phyloP scores from a whole-genome alignment of 2,797 vertebrate genomes.

The Chloroceryle amazona region DNA sequence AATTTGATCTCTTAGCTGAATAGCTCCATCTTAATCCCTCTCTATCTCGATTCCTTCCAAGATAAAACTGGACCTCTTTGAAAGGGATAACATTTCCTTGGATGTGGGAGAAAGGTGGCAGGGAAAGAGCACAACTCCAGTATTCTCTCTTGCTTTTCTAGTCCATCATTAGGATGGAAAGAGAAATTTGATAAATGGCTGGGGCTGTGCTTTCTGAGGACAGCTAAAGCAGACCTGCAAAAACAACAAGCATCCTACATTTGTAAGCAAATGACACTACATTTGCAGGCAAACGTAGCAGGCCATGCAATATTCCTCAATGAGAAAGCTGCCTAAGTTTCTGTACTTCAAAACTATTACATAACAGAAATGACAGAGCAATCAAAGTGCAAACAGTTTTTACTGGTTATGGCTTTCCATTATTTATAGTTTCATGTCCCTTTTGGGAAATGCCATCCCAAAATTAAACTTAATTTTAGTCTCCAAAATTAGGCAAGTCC shows the following conservation, averaged over 20 bases:
- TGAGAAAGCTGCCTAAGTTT: neutral
- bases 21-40: neutral
- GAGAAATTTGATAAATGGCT: neutral
- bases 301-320: neutral
- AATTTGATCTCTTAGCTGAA: neutral
- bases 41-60: neutral
- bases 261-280: neutral
- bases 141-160: neutral
- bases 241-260: neutral
- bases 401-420: neutral
- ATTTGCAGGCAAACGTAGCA: neutral
- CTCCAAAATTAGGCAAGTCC: constrained; percentile 62
- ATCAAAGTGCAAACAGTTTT: constrained; percentile 39
- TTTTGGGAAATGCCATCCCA: constrained; percentile 62
- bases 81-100: neutral
- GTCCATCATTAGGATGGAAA: neutral
- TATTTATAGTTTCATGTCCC: constrained; percentile 63
- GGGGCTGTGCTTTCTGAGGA: neutral
- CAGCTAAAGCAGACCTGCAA: neutral
- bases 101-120: neutral
- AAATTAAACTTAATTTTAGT: constrained; percentile 71
- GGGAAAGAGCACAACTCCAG: neutral
- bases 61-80: neutral
- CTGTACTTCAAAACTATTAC: constrained; percentile 6
- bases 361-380: constrained; percentile 15